Evolutionary conservation across 1,140 invertebrate species (phyloP), one percentile per base, ranked within the genome.

Genomic region (Telenomus remus): DNA sequence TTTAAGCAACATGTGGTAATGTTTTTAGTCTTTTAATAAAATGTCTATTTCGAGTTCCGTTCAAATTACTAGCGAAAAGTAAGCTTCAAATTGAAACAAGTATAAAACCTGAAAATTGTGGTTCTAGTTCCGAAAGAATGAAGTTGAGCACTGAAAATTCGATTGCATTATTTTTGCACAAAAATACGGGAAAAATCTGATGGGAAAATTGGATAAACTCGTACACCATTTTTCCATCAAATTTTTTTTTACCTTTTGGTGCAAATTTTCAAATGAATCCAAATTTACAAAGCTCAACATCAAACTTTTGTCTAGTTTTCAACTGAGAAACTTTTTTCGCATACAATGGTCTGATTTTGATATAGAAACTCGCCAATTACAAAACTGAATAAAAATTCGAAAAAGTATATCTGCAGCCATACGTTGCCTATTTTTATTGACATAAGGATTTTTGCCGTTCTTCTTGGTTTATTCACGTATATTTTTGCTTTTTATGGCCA

Each of bases 391-490:
- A 75, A 76, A 80, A 80, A 82, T 72, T 82, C 78, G 76, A 81
- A 84, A 76, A 83, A 70, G 77, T 61, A 77, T 59, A 64, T 81
- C 59, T 69, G 64, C 81, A 73, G 80, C 78, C 54, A 83, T 81
- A 81, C 77, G 71, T 80, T 79, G 63, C 70, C 73, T 79, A 80
- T 79, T 69, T 72, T 79, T 69, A 79, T 39, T 75, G 79, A 71
- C 57, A 70, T 81, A 81, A 78, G 80, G 81, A 86, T 85, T 82
- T 84, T 85, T 86, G 84, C 85, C 84, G 82, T 85, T 86, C 63
- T 77, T 65, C 37, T 37, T 11, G 16, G 19, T 19, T 34, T 15
- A 33, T 33, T 27, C 12, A 9, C n/a, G 9, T 39, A 3, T 39
- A n/a, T 39, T 39, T 39, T n/a, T 35, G 34, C 10, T 39, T 39